These are phyloP conservation scores for Pionites leucogaster DNA, from an alignment of 2,113 vertebrate species.

Conservation along the genomic window DNA sequence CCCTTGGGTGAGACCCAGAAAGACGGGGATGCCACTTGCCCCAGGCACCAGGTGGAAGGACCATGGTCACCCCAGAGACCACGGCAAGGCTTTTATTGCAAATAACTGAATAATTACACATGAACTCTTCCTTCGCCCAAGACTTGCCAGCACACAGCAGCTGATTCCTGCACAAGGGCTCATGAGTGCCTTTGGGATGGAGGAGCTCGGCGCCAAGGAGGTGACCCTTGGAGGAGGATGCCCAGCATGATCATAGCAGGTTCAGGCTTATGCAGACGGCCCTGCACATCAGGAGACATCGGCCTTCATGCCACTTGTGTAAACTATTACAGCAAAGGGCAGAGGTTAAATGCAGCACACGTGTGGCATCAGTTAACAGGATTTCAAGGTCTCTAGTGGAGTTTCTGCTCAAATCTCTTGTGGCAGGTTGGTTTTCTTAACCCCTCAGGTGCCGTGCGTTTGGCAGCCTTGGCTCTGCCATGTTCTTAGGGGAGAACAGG, in stretches of 20 bases:
- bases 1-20: not conserved
- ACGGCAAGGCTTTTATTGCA: not conserved
- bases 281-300: not conserved
- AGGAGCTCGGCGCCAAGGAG: accelerated
- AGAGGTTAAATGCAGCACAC: constrained; percentile 72
- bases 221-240: accelerated
- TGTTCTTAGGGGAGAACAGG: not conserved
- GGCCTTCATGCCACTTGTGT: constrained; percentile 58
- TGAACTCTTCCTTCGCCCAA: not conserved
- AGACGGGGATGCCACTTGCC: accelerated
- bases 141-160: accelerated
- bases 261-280: not conserved
- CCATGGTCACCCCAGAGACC: accelerated
- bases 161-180: not conserved
- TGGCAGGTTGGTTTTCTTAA: constrained; percentile 60
- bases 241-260: accelerated
- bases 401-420: constrained; percentile 53
- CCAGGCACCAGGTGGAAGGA: not conserved
- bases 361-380: constrained; percentile 71
- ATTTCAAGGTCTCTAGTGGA: constrained; percentile 63
- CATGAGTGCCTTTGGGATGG: not conserved
- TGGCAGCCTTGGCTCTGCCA: not conserved
- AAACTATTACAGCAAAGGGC: constrained; percentile 67
- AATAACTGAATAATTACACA: not conserved
- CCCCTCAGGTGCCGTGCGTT: not conserved